Percentiles rank a stretch among this genome's conserved stretches.
Conservation (phyloP, 2,888 invertebrate species). For the Acrocyrtus sp. region DNA sequence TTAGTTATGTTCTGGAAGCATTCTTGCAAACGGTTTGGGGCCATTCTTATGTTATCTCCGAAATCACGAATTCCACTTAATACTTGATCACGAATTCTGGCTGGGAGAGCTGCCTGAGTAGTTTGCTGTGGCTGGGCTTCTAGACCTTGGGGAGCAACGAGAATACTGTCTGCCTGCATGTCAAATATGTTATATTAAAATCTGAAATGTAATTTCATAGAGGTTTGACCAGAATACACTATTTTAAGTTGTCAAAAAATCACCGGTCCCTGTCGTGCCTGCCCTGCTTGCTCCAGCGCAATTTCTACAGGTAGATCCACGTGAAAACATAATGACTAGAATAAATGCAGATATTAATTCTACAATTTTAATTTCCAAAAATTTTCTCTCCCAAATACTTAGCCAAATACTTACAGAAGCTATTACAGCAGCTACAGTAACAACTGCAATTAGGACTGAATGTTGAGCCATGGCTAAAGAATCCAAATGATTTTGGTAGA, state of each 20-base stretch:
- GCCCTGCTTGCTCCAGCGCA: background rate
- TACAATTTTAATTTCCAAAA: too few species aligned
- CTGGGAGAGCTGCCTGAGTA: slow-evolving; percentile 28
- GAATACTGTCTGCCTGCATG: slow-evolving; percentile 27
- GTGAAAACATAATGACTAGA: slow-evolving; percentile 36
- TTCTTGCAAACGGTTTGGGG: slow-evolving; percentile 24
- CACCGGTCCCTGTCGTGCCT: slow-evolving; percentile 16
- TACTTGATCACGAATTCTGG: slow-evolving; percentile 38
- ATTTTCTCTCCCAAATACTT: too few species aligned
- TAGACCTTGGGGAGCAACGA: slow-evolving; percentile 7
- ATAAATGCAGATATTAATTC: too few species aligned
- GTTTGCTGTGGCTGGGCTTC: slow-evolving; percentile 7
- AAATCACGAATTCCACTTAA: slow-evolving; percentile 26
- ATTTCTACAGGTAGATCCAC: slow-evolving; percentile 11
- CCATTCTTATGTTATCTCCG: slow-evolving; percentile 16
- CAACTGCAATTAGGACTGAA: slow-evolving; percentile 29
- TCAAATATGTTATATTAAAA: background rate
- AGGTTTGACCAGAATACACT: too few species aligned
- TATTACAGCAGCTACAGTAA: slow-evolving; percentile 22
- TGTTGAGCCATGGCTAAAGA: slow-evolving; percentile 30
- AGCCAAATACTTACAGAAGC: slow-evolving; percentile 40
- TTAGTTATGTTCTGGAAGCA: slow-evolving; percentile 41
- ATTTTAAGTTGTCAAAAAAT: background rate
- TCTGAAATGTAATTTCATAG: too few species aligned
- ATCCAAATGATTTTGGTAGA: too few species aligned